phyloP scores from a whole-genome alignment of 2,113 vertebrate species.

The Gymnorhina tibicen region DNA sequence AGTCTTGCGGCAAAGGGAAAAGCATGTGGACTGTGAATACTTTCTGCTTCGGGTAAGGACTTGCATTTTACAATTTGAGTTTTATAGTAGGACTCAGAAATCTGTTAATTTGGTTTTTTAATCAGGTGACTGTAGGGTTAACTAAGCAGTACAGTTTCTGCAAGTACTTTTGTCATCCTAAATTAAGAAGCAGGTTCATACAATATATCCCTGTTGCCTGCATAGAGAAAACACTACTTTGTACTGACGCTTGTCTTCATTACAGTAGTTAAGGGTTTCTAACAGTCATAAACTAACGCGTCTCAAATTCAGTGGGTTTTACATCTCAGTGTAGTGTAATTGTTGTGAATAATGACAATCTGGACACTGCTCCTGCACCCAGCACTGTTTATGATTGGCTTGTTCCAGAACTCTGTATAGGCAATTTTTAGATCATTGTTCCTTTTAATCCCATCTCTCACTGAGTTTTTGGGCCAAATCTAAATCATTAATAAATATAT shows the following conservation, averaged over 20 bases:
- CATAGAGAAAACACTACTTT: not conserved
- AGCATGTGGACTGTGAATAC: not conserved
- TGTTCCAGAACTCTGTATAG: not conserved
- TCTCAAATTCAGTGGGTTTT: not conserved
- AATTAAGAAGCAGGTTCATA: not conserved
- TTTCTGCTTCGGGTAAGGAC: not conserved
- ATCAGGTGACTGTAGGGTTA: not conserved
- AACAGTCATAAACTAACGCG: not conserved
- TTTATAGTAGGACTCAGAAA: not conserved
- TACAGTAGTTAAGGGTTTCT: not conserved
- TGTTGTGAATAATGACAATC: conserved; percentile 9
- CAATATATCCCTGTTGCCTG: not conserved
- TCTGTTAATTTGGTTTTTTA: not conserved
- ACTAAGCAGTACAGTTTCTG: not conserved
- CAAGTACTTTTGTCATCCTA: not conserved
- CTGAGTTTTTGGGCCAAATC: not conserved
- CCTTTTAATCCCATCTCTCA: not conserved
- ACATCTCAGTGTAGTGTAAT: not conserved
- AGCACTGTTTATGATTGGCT: not conserved
- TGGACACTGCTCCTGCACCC: not conserved
- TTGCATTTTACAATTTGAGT: not conserved
- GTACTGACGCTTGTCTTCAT: not conserved
- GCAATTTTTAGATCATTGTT: not conserved
- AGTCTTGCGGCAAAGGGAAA: not conserved
- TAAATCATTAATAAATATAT: not conserved